These are phyloP conservation scores for Eurytoma californica DNA, from an alignment of 2,888 invertebrate genomes.

Conservation along the genomic window DNA sequence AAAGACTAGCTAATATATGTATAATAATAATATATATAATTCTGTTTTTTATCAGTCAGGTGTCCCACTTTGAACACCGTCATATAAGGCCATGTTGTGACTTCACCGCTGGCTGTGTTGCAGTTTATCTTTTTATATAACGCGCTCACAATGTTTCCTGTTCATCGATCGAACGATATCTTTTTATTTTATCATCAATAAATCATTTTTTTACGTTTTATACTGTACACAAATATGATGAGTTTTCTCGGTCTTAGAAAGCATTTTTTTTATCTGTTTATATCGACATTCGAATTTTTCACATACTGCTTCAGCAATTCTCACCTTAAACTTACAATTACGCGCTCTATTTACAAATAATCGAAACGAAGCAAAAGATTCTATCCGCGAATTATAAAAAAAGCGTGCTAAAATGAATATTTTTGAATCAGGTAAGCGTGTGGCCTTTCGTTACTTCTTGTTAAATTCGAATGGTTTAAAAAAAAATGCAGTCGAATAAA, in stretches of 20 bases:
- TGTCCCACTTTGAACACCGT: constrained; percentile 64
- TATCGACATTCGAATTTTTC: constrained; percentile 27
- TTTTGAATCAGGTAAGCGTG: background rate
- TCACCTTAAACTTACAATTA: too few species aligned
- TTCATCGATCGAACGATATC: constrained; percentile 32
- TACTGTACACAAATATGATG: constrained; percentile 11
- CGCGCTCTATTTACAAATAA: constrained; percentile 25
- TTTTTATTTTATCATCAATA: background rate
- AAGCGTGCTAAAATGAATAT: constrained; percentile 7
- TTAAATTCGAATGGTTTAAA: too few species aligned
- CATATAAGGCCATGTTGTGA: constrained; percentile 72
- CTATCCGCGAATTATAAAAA: constrained; percentile 7
- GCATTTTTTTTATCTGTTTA: constrained; percentile 4
- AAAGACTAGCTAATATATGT: constrained; percentile 68
- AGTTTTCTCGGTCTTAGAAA: constrained; percentile 1
- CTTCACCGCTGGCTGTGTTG: constrained; percentile 61
- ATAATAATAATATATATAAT: constrained; percentile 43
- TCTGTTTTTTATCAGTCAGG: constrained; percentile 66
- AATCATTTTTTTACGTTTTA: background rate
- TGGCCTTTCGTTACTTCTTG: background rate
- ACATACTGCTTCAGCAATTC: background rate
- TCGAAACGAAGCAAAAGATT: constrained; percentile 24
- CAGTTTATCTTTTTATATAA: constrained; percentile 17
- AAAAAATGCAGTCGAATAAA: background rate
- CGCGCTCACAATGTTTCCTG: constrained; percentile 15